Evolutionary conservation across 92 coral and sea anemone genomes (phyloP), one percentile per base, ranked within the genome.

Genomic region (Palythoa grandiflora): DNA sequence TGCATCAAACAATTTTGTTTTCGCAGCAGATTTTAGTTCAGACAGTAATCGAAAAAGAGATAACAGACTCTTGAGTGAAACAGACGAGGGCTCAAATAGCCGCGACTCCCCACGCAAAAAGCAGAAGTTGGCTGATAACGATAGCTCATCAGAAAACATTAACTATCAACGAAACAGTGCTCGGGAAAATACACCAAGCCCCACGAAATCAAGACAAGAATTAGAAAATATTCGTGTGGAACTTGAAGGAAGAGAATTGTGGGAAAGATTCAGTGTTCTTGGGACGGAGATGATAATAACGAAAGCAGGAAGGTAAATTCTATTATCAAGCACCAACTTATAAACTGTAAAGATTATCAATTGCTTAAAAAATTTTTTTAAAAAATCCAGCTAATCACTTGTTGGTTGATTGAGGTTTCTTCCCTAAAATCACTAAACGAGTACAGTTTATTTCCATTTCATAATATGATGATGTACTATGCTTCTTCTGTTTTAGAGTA

Each of bases 221-320:
- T 40, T 81, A 37, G 93, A 85, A 61, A 94, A 91, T 74, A 90
- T 96, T 36, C 89, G 92, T 20, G 99, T 93, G 7, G 92, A 84
- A 21, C 93, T 96, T 16, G 98, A 96, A 80, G 99, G 98, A 38
- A 89, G 91, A 89, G 98, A 95, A 63, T 86, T 96, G 40, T 96
- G 99, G 99, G 96, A 92, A 80, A 87, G 96, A 57, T 96, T 96
- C 78, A 96, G 92, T 83, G 94, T 95, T 78, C 89, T 96, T 21
- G 97, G 96, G n/a, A 96, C 99, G 55, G 98, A 96, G 88, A 96
- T 96, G 99, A 96, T 96, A 83, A 96, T 96, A 21, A 96, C 99
- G n/a, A 96, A 96, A 75, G 96, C 99, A 15, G 99, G 99, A 78
- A 95, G 99, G 99, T 96, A 89, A 54, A 79, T 83, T 55, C 89